A percentile compares a stretch with the other conserved stretches of the same genome.
phyloP scores from a whole-genome alignment of 2,113 vertebrate species.

The Toxotes chatareus region DNA sequence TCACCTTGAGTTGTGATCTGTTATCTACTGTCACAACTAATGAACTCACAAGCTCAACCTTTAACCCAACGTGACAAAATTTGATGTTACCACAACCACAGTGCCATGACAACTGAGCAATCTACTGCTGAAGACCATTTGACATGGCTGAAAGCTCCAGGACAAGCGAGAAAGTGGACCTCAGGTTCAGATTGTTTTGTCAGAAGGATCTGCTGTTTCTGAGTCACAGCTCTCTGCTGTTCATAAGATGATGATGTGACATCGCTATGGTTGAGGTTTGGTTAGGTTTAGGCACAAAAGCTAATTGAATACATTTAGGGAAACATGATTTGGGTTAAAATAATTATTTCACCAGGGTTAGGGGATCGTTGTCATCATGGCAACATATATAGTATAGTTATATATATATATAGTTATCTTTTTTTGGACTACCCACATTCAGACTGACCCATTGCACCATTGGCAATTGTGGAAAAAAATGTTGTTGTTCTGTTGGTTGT shows the following conservation, averaged over 20 bases:
- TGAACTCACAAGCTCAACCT: neutral
- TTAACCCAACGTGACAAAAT: neutral
- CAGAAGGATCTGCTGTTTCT: neutral
- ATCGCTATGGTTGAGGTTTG: neutral
- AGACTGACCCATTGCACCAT: too few species aligned
- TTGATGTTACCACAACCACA: neutral
- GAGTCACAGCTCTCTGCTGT: neutral
- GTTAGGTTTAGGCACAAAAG: neutral
- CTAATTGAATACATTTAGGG: too few species aligned
- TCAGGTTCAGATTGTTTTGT: neutral
- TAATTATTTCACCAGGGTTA: too few species aligned
- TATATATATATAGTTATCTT: too few species aligned
- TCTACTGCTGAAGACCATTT: neutral
- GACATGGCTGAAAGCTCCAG: neutral
- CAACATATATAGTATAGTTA: too few species aligned
- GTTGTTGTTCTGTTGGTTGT: too few species aligned
- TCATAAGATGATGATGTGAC: neutral
- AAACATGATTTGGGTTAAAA: too few species aligned
- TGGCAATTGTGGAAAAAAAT: too few species aligned
- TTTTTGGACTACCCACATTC: too few species aligned
- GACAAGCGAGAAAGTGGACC: neutral
- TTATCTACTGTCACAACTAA: neutral
- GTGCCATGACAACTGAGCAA: neutral
- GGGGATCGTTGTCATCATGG: neutral
- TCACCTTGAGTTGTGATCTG: conserved; percentile 10